Percentiles rank a stretch among this genome's conserved stretches.
These are phyloP conservation scores for Gymnothorax javanicus DNA, from an alignment of 2,797 vertebrate genomes.

Conservation along the genomic window DNA sequence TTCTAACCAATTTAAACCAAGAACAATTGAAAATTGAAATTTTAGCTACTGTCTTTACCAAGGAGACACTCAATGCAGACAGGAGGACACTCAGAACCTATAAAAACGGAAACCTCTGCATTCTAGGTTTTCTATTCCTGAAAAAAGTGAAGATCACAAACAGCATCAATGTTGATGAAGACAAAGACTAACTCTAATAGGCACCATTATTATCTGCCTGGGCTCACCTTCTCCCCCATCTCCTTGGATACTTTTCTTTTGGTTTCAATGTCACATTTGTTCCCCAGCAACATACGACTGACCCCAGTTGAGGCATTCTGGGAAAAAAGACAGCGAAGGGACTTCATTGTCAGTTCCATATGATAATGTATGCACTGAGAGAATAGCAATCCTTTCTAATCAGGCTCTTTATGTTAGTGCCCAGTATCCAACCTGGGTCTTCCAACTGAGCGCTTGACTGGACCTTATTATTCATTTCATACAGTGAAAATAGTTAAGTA, in stretches of 20 bases:
- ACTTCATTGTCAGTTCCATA: neutral
- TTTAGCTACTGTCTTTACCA: too few species aligned
- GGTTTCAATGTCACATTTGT: slow-evolving; percentile 93
- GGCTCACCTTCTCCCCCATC: slow-evolving; percentile 82
- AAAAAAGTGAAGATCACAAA: neutral
- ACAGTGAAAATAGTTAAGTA: neutral
- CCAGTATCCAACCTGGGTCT: neutral
- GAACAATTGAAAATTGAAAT: neutral
- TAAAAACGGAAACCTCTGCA: too few species aligned
- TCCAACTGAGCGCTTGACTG: neutral
- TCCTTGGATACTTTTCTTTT: slow-evolving; percentile 86
- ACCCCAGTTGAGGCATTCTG: slow-evolving; percentile 91
- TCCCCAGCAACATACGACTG: slow-evolving; percentile 87
- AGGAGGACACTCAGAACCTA: neutral
- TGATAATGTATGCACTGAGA: neutral
- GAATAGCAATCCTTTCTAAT: slow-evolving; percentile 9
- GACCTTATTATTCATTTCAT: neutral
- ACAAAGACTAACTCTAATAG: neutral
- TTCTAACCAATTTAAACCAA: neutral
- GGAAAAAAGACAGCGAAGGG: slow-evolving; percentile 24
- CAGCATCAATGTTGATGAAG: neutral
- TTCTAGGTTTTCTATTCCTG: neutral
- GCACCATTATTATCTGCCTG: neutral
- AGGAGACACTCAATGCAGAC: neutral
- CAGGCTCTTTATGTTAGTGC: neutral